These are phyloP conservation scores for Threskiornis aethiopicus DNA, from an alignment of 2,797 vertebrate genomes.

Conservation along the genomic window DNA sequence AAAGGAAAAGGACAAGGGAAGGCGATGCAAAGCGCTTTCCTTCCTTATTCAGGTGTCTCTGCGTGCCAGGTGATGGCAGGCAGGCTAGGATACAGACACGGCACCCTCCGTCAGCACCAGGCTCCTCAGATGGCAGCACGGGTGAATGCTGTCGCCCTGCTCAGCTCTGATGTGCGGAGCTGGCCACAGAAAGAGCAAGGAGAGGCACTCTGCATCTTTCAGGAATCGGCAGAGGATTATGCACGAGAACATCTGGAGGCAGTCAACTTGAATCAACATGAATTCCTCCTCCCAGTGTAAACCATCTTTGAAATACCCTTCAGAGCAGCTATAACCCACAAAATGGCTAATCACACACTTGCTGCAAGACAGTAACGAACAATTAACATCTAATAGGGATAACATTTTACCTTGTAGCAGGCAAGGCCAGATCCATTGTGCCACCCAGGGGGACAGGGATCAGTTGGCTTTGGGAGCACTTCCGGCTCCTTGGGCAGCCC, in stretches of 20 bases:
- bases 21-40: neutral
- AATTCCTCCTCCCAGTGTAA: neutral
- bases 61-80: neutral
- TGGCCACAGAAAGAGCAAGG: neutral
- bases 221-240: neutral
- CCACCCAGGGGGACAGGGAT: conserved; percentile 87
- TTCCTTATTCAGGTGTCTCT: neutral
- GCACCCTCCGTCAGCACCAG: neutral
- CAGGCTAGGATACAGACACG: neutral
- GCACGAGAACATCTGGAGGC: neutral
- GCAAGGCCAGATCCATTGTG: conserved; percentile 71
- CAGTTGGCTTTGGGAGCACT: conserved; percentile 72
- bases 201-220: neutral
- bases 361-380: neutral
- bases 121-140: neutral
- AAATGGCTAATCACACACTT: neutral
- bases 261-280: neutral
- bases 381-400: neutral
- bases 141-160: neutral
- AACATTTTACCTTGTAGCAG: conserved; percentile 89
- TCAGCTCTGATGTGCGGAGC: neutral
- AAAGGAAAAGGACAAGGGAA: neutral
- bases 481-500: conserved; percentile 64
- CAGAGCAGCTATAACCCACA: neutral
- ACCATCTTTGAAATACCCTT: neutral